Base-by-base conservation (phyloP, 2,797 vertebrate species). In the Fistularia tabacaria region DNA sequence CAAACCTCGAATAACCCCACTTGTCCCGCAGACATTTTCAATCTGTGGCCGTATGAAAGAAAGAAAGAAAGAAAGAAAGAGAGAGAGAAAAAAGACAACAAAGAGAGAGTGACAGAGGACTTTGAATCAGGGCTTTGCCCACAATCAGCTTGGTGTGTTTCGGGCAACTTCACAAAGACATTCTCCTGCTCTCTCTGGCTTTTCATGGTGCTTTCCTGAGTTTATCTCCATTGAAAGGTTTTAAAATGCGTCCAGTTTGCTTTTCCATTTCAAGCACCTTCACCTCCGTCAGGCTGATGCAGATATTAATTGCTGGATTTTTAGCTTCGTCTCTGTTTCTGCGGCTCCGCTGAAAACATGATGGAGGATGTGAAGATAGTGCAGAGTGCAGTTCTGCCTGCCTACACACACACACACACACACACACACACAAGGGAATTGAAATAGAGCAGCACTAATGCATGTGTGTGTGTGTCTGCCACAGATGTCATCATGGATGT, bases 371-470 rank as follows among this genome's bases (percentile, higher is more conserved):
- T 9, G 43, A 12, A 56, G 61, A 73, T 62, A 57, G 40, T 14
- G 6, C 51, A 1, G 41, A 54, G 52, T 36, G 52, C 57, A 57
- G 69, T 78, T 80, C 25, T 74, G 75, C 72, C 62, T 43, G 74
- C 79, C 66, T 70, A 66, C 62, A 61, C 73, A 63, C 57, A 61
- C 56, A 66, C 36, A 57, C 68, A 49, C 62, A 53, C 46, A 36
- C 10, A 46, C 41, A 46, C 44, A 64, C 57, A 59, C n/a, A n/a
- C n/a, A n/a, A n/a, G 45, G 44, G 51, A 71, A 58, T 70, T 71
- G 78, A 86, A 86, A 71, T 84, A 84, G 82, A 84, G 78, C 80
- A 82, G 81, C 76, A 85, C 80, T 83, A 80, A 84, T 81, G 59
- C 62, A 56, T 62, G 51, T 54, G 60, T 63, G 68, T 58, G 67